Evolutionary conservation across 2,797 vertebrate genomes (phyloP).

Genomic region (Girardinus metallicus): DNA sequence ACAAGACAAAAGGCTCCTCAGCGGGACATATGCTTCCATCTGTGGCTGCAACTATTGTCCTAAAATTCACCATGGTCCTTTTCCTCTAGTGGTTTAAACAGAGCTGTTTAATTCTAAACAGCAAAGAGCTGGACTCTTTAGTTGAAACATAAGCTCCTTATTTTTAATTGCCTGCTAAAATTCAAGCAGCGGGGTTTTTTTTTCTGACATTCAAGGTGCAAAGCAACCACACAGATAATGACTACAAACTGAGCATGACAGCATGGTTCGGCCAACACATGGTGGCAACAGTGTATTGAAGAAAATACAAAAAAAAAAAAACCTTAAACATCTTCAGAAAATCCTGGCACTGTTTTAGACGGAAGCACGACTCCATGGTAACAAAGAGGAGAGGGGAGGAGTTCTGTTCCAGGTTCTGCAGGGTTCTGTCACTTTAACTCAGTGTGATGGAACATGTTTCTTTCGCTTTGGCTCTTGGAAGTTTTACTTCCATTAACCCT

Average conservation of each 20-base stretch:
- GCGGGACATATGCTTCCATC: slow-evolving; percentile 33
- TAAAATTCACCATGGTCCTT: slow-evolving; percentile 20
- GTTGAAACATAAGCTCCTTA: slow-evolving; percentile 49
- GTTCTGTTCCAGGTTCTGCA: background rate
- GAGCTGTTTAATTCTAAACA: slow-evolving; percentile 21
- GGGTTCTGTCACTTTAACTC: background rate
- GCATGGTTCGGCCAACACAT: background rate
- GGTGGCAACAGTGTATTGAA: background rate
- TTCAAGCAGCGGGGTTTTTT: slow-evolving; percentile 8
- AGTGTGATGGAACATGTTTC: background rate
- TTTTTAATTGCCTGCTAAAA: slow-evolving; percentile 53
- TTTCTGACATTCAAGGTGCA: slow-evolving; percentile 19
- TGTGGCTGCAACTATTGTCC: slow-evolving; percentile 13
- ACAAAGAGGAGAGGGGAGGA: background rate
- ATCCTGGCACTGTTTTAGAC: slow-evolving; percentile 2
- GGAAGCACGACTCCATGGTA: background rate
- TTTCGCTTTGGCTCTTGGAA: background rate
- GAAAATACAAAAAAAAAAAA: background rate
- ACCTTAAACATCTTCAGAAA: background rate
- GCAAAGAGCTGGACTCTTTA: slow-evolving; percentile 11
- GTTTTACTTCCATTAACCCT: background rate
- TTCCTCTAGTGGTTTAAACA: slow-evolving; percentile 6
- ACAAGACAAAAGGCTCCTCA: slow-evolving; percentile 28
- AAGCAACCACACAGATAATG: background rate
- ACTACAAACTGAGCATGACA: background rate